A percentile compares a stretch with the other conserved stretches of the same genome.
phyloP scores from a whole-genome alignment of 2,113 vertebrate genomes.

The Empidonax alnorum region DNA sequence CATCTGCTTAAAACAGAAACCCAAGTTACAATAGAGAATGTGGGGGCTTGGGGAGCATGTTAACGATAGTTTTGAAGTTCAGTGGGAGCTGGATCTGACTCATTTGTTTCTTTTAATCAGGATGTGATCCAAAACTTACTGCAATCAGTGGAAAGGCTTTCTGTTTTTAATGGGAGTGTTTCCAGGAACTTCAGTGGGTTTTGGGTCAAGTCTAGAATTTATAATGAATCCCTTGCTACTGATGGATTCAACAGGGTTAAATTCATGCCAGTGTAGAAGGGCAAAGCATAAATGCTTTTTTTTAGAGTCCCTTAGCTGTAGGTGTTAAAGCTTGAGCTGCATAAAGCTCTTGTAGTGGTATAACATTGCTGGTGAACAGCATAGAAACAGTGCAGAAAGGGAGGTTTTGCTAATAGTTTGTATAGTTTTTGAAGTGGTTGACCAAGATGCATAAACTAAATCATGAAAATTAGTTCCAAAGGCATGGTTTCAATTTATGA shows the following conservation, averaged over 20 bases:
- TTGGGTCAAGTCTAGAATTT: neutral
- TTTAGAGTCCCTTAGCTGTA: neutral
- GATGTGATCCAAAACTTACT: neutral
- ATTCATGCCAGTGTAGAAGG: neutral
- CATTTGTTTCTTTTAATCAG: neutral
- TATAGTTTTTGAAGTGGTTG: slow-evolving; percentile 33
- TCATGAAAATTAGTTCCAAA: neutral
- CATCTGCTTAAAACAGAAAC: slow-evolving; percentile 19
- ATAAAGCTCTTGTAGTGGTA: neutral
- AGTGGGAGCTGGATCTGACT: neutral
- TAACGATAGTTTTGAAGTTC: neutral
- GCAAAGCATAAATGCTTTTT: neutral
- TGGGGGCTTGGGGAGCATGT: neutral
- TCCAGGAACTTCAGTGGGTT: neutral
- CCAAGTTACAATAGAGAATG: neutral
- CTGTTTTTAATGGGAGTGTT: neutral
- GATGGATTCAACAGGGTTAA: neutral
- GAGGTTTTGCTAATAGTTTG: neutral
- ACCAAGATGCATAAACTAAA: slow-evolving; percentile 25
- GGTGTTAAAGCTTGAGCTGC: neutral
- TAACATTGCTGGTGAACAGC: neutral
- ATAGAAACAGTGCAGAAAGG: neutral
- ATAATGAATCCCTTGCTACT: neutral
- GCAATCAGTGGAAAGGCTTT: neutral
- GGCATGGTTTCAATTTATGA: slow-evolving; percentile 44